Evolutionary conservation across 2,888 invertebrate genomes (phyloP), one percentile per base, ranked within the genome.

Genomic region (Eupsilia transversa): DNA sequence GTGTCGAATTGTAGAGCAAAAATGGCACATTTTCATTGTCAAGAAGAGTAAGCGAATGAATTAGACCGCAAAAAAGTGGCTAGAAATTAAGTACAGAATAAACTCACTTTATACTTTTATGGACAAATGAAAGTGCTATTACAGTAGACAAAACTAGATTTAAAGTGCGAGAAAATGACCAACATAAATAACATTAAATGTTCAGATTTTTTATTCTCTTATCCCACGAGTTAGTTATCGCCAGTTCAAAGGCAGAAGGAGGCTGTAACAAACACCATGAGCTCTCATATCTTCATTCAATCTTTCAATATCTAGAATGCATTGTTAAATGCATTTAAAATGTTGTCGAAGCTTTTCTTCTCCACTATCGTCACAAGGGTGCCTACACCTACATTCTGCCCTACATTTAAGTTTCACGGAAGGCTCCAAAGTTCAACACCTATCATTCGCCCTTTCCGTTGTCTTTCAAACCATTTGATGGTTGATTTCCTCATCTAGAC

Each of bases 51-150:
- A 64, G 30, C 14, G 7, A 63, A 52, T 57, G 9, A 59, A 52
- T 30, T 12, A 43, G 30, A 64, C 23, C 57, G 52, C 41, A 63
- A 52, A 63, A 49, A 57, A 23, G 6, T 74, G 10, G 23, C 9
- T 52, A 38, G 35, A 46, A 74, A 74, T n/a, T 23, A 33, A 9
- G 6, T 68, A 43, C 12, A 17, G 12, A 54, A n/a, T 35, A 52
- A 52, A 35, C 17, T 65, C 41, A 57, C 27, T 73, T 73, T 64
- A 64, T n/a, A 61, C 41, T 33, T 61, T 46, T 56, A 76, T 69
- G 43, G 17, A 43, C 27, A 41, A 33, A 56, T 46, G 68, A 69
- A 76, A 76, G 76, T 56, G 54, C 27, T 49, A 41, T 56, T 35
- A 33, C 10, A 49, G n/a, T 49, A 41, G 27, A 52, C 59, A 52